Evolutionary conservation across 1,140 invertebrate genomes (phyloP).

Genomic region (Pseudomyrmex gracilis): DNA sequence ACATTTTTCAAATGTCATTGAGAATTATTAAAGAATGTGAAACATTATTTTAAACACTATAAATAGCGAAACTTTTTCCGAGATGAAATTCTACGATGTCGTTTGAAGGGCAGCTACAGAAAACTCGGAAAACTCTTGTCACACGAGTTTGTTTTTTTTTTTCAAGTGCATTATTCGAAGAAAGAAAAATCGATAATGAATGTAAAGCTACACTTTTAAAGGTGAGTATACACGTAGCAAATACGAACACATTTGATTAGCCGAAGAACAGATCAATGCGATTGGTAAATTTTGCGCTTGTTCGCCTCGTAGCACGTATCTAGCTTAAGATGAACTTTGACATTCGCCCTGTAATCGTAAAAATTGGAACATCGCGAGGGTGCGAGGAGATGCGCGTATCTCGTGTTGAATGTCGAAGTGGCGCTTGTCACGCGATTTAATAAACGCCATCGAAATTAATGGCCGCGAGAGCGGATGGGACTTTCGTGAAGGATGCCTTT

Average conservation of each 20-base stretch:
- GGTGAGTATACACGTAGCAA: no score
- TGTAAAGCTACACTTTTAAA: no score
- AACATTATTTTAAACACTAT: no score
- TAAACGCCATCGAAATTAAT: constrained; percentile 54
- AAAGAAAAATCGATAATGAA: background rate
- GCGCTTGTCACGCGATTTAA: constrained; percentile 66
- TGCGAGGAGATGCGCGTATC: constrained; percentile 30
- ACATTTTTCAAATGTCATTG: no score
- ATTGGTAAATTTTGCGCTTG: background rate
- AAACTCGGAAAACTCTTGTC: no score
- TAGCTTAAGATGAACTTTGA: constrained; percentile 11
- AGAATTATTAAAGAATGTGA: constrained; percentile 24
- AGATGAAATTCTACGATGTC: background rate
- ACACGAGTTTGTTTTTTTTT: no score
- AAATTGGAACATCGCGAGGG: constrained; percentile 34
- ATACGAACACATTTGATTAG: no score
- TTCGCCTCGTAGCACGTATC: no score
- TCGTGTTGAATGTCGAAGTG: constrained; percentile 54
- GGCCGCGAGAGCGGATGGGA: background rate
- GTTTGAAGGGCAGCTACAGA: background rate
- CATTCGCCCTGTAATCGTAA: constrained; percentile 42
- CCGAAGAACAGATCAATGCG: constrained; percentile 9
- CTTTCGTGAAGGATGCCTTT: background rate
- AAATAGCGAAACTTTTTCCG: background rate
- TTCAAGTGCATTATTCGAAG: background rate